These are phyloP conservation scores for Numida meleagris DNA, from an alignment of 2,113 vertebrate species.

Conservation along the genomic window DNA sequence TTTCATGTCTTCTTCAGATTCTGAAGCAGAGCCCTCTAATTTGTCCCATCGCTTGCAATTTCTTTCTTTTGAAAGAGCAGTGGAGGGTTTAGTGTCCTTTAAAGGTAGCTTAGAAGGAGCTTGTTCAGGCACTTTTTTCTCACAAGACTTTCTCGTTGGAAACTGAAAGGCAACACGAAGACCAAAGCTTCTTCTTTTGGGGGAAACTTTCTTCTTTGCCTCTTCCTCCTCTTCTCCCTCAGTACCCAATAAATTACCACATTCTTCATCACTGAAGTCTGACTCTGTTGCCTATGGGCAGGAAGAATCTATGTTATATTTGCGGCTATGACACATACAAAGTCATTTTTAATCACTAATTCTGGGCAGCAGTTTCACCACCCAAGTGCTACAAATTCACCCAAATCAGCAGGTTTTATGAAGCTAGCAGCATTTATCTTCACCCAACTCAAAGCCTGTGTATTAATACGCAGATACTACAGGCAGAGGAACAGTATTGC, in stretches of 20 bases:
- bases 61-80: conserved; percentile 45
- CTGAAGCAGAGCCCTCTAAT: conserved; percentile 62
- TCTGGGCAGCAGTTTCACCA: background rate
- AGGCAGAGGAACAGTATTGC: background rate
- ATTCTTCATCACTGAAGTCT: conserved; percentile 73
- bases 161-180: conserved; percentile 91
- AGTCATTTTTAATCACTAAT: background rate
- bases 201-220: background rate
- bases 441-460: background rate
- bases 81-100: conserved; percentile 37
- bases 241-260: conserved; percentile 52
- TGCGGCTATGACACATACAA: background rate
- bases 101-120: conserved; percentile 33
- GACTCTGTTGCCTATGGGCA: conserved; percentile 68
- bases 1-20: conserved; percentile 77
- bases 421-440: background rate
- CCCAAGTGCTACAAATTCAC: background rate
- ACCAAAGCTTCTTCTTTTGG: conserved; percentile 80
- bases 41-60: conserved; percentile 24
- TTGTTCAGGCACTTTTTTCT: conserved; percentile 44
- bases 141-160: conserved; percentile 82
- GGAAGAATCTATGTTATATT: background rate
- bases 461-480: background rate
- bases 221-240: conserved; percentile 75
- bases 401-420: background rate